phyloP scores from a whole-genome alignment of 1,140 invertebrate species.

The Cyclina sinensis region DNA sequence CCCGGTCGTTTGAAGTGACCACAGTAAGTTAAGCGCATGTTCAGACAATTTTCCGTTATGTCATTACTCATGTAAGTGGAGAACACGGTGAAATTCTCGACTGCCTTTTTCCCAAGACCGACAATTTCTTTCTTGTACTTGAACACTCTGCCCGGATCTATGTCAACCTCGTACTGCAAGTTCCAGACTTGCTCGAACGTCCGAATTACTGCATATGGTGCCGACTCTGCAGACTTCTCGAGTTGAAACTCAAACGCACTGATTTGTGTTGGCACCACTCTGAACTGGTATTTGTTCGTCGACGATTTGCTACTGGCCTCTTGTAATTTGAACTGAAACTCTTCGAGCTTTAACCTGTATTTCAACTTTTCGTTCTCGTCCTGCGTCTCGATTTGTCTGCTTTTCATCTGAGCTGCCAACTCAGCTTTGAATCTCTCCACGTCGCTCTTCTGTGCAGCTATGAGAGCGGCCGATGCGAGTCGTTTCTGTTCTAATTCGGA shows the following conservation, averaged over 20 bases:
- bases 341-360: not conserved
- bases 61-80: not conserved
- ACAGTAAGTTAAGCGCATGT: not conserved
- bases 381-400: not conserved
- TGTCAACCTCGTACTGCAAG: not conserved
- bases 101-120: not conserved
- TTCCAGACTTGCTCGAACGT: not conserved
- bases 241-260: not conserved
- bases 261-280: not conserved
- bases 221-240: not conserved
- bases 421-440: not conserved
- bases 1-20: not conserved
- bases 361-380: conserved; percentile 22
- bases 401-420: not conserved
- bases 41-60: not conserved
- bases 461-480: not conserved
- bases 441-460: not conserved
- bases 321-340: not conserved
- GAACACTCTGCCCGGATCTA: not conserved
- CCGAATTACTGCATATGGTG: not conserved
- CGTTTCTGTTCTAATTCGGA: not conserved
- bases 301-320: not conserved
- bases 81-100: not conserved
- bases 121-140: not conserved
- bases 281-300: not conserved